Conservation (phyloP, 2,797 vertebrate species). For the Lepidocolaptes lacrymiger region DNA sequence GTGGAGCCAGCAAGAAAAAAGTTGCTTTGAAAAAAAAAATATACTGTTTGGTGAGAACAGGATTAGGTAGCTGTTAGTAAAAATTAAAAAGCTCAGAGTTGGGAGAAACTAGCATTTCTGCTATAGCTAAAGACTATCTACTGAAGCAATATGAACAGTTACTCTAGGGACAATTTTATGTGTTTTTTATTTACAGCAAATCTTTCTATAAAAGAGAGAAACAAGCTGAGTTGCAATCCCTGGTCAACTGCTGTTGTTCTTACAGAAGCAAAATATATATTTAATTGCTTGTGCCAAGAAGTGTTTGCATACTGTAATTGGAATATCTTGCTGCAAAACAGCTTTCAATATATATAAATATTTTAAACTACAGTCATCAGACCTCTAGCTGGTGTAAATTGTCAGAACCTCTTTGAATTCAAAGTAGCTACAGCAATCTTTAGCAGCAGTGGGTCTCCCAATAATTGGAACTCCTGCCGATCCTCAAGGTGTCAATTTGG, state of each 20-base stretch:
- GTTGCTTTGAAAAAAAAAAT: neutral
- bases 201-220: neutral
- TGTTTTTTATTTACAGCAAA: conserved; percentile 19
- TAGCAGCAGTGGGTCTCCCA: conserved; percentile 48
- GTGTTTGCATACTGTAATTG: conserved; percentile 31
- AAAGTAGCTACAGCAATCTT: conserved; percentile 35
- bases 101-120: neutral
- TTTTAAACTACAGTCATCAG: conserved; percentile 37
- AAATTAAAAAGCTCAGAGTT: neutral
- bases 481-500: conserved; percentile 60
- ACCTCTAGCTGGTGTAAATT: conserved; percentile 30
- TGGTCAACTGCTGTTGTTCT: conserved; percentile 32
- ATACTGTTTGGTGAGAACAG: neutral
- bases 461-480: conserved; percentile 58
- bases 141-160: neutral
- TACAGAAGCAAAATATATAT: conserved; percentile 1
- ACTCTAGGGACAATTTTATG: neutral
- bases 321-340: conserved; percentile 26
- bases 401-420: conserved; percentile 51
- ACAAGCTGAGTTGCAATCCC: neutral
- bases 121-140: neutral
- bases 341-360: conserved; percentile 51
- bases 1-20: neutral
- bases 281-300: conserved; percentile 10
- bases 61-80: neutral